phyloP scores from a whole-genome alignment of 2,888 invertebrate species.

The Watsonalla cultraria region DNA sequence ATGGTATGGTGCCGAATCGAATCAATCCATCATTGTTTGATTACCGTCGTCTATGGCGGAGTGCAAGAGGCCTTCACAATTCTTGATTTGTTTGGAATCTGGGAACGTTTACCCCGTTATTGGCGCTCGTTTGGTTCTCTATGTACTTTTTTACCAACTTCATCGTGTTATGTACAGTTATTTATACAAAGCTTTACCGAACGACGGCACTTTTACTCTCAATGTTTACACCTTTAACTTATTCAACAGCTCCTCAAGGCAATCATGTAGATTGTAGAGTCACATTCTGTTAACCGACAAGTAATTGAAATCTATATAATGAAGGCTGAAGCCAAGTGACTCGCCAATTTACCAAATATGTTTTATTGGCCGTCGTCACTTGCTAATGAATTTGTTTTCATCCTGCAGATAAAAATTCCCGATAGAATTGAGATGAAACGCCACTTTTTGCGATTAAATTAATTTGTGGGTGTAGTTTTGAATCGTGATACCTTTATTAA shows the following conservation, averaged over 20 bases:
- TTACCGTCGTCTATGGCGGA: constrained; percentile 44
- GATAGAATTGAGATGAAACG: background rate
- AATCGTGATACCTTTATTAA: constrained; percentile 33
- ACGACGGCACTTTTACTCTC: constrained; percentile 2
- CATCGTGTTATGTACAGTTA: constrained; percentile 6
- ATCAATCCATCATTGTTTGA: constrained; percentile 57
- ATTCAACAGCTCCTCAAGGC: background rate
- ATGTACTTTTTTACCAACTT: constrained; percentile 2
- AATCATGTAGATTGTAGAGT: constrained; percentile 1
- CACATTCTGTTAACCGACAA: constrained; percentile 20
- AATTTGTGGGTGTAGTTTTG: constrained; percentile 5
- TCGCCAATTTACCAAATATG: constrained; percentile 38
- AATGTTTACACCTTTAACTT: background rate
- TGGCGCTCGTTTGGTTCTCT: constrained; percentile 14
- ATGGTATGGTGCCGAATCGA: constrained; percentile 29
- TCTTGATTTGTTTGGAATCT: constrained; percentile 21
- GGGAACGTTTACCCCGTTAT: constrained; percentile 37
- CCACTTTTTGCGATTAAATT: constrained; percentile 13
- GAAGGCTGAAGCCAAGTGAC: constrained; percentile 34
- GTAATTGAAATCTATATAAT: constrained; percentile 47
- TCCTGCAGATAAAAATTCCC: background rate
- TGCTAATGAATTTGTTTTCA: constrained; percentile 32
- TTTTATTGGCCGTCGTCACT: constrained; percentile 31
- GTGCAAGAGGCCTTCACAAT: constrained; percentile 30
- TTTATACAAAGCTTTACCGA: constrained; percentile 1